Conservation (phyloP, 2,888 invertebrate species). For the Meiosimyza platycephala region DNA sequence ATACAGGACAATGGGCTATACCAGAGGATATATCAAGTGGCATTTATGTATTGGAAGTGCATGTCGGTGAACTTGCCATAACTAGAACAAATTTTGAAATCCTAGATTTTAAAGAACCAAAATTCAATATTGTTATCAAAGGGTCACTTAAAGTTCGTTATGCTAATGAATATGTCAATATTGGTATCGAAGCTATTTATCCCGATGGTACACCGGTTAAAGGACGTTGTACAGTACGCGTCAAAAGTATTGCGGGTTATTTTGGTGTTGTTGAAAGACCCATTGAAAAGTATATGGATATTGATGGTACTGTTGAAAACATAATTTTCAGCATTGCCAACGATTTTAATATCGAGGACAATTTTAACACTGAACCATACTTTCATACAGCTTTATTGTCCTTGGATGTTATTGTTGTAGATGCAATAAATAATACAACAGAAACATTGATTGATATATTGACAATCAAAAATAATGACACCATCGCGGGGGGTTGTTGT, state of each 20-base stretch:
- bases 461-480: conserved; percentile 1
- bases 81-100: conserved; percentile 19
- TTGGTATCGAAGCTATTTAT: conserved; percentile 18
- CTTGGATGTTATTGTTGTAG: conserved; percentile 1
- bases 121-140: conserved; percentile 2
- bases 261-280: not conserved
- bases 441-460: conserved; percentile 3
- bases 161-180: conserved; percentile 5
- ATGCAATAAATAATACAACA: not conserved
- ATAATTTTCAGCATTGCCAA: conserved; percentile 22
- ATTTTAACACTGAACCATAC: not conserved
- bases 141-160: conserved; percentile 2
- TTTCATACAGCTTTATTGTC: conserved; percentile 10
- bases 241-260: conserved; percentile 16
- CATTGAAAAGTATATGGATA: conserved; percentile 21
- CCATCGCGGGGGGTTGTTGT: too few species aligned
- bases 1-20: conserved; percentile 17
- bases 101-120: conserved; percentile 13
- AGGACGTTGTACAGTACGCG: conserved; percentile 5
- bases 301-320: conserved; percentile 9
- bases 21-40: conserved; percentile 13
- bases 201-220: conserved; percentile 24
- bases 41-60: conserved; percentile 22
- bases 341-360: conserved; percentile 6
- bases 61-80: not conserved